Evolutionary conservation across 2,888 invertebrate genomes (phyloP), one percentile per base, ranked within the genome.

Genomic region (Sicus ferrugineus): DNA sequence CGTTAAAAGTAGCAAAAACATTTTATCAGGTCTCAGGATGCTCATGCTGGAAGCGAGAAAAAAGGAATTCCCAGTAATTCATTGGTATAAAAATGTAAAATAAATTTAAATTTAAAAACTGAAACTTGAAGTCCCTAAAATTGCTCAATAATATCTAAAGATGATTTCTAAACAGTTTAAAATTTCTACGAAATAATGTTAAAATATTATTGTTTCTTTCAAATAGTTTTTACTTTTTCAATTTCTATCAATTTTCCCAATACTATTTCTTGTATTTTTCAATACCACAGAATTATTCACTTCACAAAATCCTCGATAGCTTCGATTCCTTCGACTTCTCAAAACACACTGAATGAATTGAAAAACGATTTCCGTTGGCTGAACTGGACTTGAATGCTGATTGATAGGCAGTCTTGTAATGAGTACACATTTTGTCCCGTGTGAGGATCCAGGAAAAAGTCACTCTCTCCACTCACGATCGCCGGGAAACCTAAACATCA

Each of bases 1-100:
- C 58, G 74, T 75, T 75, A 75, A 70, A 69, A 75, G 72, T 58
- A 70, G 67, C 34, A 67, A 70, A 59, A 71, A 73, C 79, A 80
- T 79, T 73, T 75, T 79, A 64, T 73, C 70, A 71, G 73, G 73
- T 74, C 77, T 77, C 73, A 79, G 68, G 63, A 79, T 78, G 71
- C 75, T 76, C 79, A 79, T 79, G 77, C 79, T 79, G 77, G 42
- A 68, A 68, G n/a, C 5, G 16, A 9, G n/a, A 52, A 59, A 31
- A 59, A 50, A 61, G 16, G 16, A 19, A 42, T 30, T 6, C 14
- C 21, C 34, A 54, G n/a, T 62, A 61, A 26, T 19, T 62, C 21
- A 28, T 16, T 16, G 16, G 30, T 2, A n/a, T 58, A 16, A n/a
- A 30, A 58, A 26, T 58, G 26, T 28, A 14, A 9, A 9, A 46